Evolutionary conservation across 1,140 invertebrate species (phyloP).

Genomic region (Anthonomus grandis): DNA sequence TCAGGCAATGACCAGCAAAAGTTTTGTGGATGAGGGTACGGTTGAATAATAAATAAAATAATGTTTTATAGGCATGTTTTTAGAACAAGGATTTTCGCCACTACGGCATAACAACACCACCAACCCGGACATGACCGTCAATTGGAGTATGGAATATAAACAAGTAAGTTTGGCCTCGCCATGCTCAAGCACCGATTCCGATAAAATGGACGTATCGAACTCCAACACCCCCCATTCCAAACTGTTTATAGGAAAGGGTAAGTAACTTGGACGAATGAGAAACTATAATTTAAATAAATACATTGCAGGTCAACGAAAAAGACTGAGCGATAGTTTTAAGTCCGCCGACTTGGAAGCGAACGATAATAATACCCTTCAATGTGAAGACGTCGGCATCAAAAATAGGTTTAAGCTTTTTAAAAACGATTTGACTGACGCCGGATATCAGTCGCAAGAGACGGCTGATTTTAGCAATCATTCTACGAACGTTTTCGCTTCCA

Average conservation of each 20-base stretch:
- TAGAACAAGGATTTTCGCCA: slow-evolving; percentile 6
- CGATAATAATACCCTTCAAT: slow-evolving; percentile 24
- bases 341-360: slow-evolving; percentile 27
- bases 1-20: slow-evolving; percentile 8
- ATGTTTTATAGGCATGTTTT: no score
- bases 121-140: slow-evolving; percentile 28
- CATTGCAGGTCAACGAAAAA: slow-evolving; percentile 40
- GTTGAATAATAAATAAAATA: no score
- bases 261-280: not conserved
- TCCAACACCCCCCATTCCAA: slow-evolving; percentile 41
- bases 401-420: slow-evolving; percentile 20
- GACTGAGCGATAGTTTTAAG: slow-evolving; percentile 46
- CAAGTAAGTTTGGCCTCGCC: slow-evolving; percentile 34
- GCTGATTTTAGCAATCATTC: slow-evolving; percentile 17
- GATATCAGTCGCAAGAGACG: slow-evolving; percentile 31
- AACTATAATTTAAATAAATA: not conserved
- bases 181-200: slow-evolving; percentile 15
- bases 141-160: slow-evolving; percentile 46
- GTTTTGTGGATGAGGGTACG: slow-evolving; percentile 5
- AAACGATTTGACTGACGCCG: slow-evolving; percentile 32
- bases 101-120: not conserved
- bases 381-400: slow-evolving; percentile 12
- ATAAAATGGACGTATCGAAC: slow-evolving; percentile 40
- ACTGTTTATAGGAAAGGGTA: slow-evolving; percentile 32
- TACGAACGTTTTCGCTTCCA: slow-evolving; percentile 37